Percentiles rank a stretch among this genome's conserved stretches.
Conservation (phyloP, 2,113 vertebrate genomes). For the Eleginops maclovinus region DNA sequence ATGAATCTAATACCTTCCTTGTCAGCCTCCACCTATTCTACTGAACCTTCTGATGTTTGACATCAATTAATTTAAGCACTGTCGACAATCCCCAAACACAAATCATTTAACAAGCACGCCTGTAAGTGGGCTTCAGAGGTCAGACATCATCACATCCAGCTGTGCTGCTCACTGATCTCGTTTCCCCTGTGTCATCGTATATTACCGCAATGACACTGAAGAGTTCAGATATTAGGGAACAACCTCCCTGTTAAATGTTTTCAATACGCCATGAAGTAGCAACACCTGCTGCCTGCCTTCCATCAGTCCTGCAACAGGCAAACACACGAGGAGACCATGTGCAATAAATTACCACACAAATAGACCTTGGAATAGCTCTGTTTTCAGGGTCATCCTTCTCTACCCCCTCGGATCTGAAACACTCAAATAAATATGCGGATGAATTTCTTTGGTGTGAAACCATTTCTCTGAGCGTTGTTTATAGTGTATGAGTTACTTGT, state of each 20-base stretch:
- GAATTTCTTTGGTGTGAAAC: conserved; percentile 54
- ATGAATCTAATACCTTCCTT: background rate
- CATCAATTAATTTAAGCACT: conserved; percentile 9
- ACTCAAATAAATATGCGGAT: conserved; percentile 41
- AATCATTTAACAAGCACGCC: conserved; percentile 7
- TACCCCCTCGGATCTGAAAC: conserved; percentile 22
- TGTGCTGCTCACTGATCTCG: background rate
- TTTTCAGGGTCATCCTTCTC: conserved; percentile 17
- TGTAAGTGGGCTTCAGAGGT: background rate
- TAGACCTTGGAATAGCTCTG: conserved; percentile 30
- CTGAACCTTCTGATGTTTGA: conserved; percentile 11
- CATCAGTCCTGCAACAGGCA: conserved; percentile 15
- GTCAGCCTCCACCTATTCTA: background rate
- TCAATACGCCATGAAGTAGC: conserved; percentile 25
- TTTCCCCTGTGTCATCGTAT: conserved; percentile 22
- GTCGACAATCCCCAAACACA: background rate
- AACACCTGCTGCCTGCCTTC: conserved; percentile 55
- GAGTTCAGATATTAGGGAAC: conserved; percentile 13
- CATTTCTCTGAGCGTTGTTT: conserved; percentile 21
- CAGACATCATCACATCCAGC: conserved; percentile 10
- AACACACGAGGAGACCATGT: conserved; percentile 21
- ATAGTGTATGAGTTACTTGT: conserved; percentile 2
- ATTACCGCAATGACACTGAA: conserved; percentile 34
- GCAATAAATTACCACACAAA: conserved; percentile 51
- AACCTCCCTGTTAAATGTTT: background rate